A percentile compares a stretch with the other conserved stretches of the same genome.
phyloP scores from a whole-genome alignment of 2,888 invertebrate genomes.

The Osedax frankpressi region DNA sequence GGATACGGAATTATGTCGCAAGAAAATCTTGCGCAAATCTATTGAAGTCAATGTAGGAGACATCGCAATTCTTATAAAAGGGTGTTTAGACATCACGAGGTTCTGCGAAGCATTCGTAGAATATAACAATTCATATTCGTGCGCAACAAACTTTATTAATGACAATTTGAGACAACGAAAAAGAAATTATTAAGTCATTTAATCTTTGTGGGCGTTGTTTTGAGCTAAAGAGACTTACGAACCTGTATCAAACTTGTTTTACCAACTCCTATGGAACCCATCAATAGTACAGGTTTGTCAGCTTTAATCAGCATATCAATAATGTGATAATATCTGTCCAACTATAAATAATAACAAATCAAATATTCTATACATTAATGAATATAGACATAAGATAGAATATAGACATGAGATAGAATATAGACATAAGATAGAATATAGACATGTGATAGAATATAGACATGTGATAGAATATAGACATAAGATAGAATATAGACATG shows the following conservation, averaged over 20 bases:
- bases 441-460: no score
- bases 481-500: no score
- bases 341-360: constrained; percentile 28
- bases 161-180: no score
- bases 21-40: background rate
- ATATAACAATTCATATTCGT: background rate
- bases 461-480: no score
- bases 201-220: no score
- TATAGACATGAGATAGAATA: no score
- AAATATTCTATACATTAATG: no score
- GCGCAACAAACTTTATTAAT: no score
- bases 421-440: no score
- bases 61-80: constrained; percentile 34
- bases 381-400: background rate
- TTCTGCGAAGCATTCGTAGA: constrained; percentile 28
- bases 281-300: constrained; percentile 36
- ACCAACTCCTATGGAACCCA: constrained; percentile 42
- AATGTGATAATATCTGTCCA: constrained; percentile 38
- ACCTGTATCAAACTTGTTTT: constrained; percentile 40
- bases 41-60: constrained; percentile 33
- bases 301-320: constrained; percentile 35
- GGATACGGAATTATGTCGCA: background rate
- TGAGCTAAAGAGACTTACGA: no score
- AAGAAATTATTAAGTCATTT: no score
- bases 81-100: constrained; percentile 33